Evolutionary conservation across 2,888 invertebrate genomes (phyloP), one percentile per base, ranked within the genome.

Genomic region (Lepidocyrtoides sp.): DNA sequence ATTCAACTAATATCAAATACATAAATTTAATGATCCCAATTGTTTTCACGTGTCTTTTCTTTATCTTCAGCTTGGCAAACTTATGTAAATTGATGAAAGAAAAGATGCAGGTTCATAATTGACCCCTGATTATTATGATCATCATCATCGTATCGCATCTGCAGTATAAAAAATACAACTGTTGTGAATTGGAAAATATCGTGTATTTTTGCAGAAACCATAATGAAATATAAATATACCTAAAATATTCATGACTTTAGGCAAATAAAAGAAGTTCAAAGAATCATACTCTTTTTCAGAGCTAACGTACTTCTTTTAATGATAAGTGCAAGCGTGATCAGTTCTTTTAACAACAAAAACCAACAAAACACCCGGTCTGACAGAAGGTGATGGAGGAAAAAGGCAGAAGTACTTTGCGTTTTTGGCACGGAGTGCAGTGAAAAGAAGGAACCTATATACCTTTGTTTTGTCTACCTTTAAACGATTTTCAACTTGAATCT

Each of bases 161-260:
- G 77, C 29, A 51, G 77, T 41, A n/a, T 7, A 72, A 72, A 72
- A 77, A 75, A 75, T 8, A 36, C 77, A 77, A 77, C 77, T 77
- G 77, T 51, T 51, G 29, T 75, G 41, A 23, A 75, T 75, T 44
- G 77, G 26, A 77, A 20, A 75, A 14, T 66, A 66, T 29, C 36
- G n/a, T 32, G 32, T 57, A 20, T 66, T 23, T 17, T 72, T 41
- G 14, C 41, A 41, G 36, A 1, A 29, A 1, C 20, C 7, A 44
- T 75, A 20, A 41, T 44, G n/a, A 48, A 75, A 75, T 23, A 12
- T 48, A 36, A n/a, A n/a, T 63, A 63, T 14, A 5, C 44, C 51
- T 14, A 12, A 14, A 44, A n/a, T 23, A 60, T 60, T 32, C 10
- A 75, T 51, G 12, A 14, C 51, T 51, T 3, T 26, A 51, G 51